Percentiles rank a stretch among this genome's conserved stretches.
Conservation (phyloP, 1,140 invertebrate species). For the Drosophila kurseongensis region DNA sequence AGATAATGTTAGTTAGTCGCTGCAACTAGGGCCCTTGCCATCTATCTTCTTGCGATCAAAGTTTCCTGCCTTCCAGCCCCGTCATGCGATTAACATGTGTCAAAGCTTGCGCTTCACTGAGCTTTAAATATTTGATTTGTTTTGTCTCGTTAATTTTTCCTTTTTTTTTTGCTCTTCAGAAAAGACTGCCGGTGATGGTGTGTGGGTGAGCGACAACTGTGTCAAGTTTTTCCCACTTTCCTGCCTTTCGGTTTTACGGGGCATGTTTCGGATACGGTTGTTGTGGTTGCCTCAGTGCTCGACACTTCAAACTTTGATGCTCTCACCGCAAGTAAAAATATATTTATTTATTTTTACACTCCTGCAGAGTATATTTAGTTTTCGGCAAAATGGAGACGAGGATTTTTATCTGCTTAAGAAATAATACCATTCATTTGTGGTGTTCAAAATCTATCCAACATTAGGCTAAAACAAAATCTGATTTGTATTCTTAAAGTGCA, state of each 20-base stretch:
- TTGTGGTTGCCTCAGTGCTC: slow-evolving; percentile 53
- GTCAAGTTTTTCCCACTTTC: slow-evolving; percentile 45
- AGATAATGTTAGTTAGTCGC: slow-evolving; percentile 48
- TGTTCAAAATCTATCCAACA: too few relatives aligned
- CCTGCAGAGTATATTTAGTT: neutral
- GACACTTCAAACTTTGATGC: slow-evolving; percentile 40
- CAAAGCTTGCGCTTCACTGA: slow-evolving; percentile 78
- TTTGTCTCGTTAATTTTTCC: slow-evolving; percentile 35
- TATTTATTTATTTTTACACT: slow-evolving; percentile 13
- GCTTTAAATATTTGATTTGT: slow-evolving; percentile 83
- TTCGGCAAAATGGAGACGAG: neutral
- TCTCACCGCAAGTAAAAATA: slow-evolving; percentile 42
- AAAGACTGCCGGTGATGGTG: neutral
- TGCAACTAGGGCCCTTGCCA: slow-evolving; percentile 39
- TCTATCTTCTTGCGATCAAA: slow-evolving; percentile 44
- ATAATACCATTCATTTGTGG: neutral
- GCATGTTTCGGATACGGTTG: slow-evolving; percentile 45
- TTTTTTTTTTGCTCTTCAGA: neutral
- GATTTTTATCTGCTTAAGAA: neutral
- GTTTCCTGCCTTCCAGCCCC: neutral
- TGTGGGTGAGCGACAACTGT: slow-evolving; percentile 32
- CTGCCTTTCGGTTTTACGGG: slow-evolving; percentile 2
- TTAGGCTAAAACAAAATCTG: too few relatives aligned
- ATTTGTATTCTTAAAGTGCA: too few relatives aligned
- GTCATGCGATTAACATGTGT: slow-evolving; percentile 64